phyloP scores from a whole-genome alignment of 1,140 invertebrate species.

The Bombus waltoni region DNA sequence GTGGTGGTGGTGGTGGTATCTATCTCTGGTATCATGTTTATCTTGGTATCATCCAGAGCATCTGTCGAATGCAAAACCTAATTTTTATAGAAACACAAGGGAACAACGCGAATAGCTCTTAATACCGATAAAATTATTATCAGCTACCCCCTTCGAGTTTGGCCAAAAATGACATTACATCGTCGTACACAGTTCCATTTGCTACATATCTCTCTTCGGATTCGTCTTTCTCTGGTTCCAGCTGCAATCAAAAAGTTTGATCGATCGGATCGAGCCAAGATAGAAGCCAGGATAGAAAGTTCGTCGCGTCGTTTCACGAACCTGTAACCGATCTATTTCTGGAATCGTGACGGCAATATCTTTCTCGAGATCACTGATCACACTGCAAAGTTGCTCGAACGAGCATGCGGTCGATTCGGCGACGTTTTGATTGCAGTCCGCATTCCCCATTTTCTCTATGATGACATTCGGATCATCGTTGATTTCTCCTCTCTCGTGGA shows the following conservation, averaged over 20 bases:
- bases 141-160: constrained; percentile 68
- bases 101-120: not conserved
- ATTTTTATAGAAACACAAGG: not conserved
- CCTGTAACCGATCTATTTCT: constrained; percentile 28
- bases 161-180: constrained; percentile 76
- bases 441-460: not conserved
- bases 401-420: constrained; percentile 71
- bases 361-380: constrained; percentile 74
- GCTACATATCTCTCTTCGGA: constrained; percentile 36
- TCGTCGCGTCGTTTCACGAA: not conserved
- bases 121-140: not conserved
- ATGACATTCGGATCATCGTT: too few relatives aligned
- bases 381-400: constrained; percentile 74
- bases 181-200: constrained; percentile 73
- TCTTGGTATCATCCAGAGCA: not conserved
- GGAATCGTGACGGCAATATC: constrained; percentile 50
- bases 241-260: constrained; percentile 46
- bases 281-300: too few relatives aligned
- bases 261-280: constrained; percentile 47
- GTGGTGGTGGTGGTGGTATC: not conserved
- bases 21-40: not conserved
- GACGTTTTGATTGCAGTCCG: constrained; percentile 74
- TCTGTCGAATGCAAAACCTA: not conserved
- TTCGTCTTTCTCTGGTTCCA: constrained; percentile 74
- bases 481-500: not conserved